These are phyloP conservation scores for Ypsolopha sequella DNA, from an alignment of 2,888 invertebrate genomes.

Conservation along the genomic window DNA sequence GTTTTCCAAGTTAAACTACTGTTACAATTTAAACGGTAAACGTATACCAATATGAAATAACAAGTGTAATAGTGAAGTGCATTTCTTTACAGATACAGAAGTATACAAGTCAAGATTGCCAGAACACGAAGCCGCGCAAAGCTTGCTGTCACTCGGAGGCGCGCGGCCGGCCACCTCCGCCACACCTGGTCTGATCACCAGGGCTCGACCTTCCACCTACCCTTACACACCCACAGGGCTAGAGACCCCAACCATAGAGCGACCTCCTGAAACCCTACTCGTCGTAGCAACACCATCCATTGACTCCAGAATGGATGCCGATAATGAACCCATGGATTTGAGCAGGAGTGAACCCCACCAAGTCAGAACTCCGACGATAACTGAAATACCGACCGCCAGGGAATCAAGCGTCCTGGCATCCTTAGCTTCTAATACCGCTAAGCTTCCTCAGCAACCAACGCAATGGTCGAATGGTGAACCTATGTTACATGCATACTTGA, in stretches of 20 bases:
- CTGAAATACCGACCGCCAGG: conserved; percentile 73
- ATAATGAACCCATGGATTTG: conserved; percentile 67
- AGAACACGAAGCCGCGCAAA: conserved; percentile 89
- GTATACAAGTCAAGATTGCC: conserved; percentile 78
- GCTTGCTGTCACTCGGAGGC: conserved; percentile 81
- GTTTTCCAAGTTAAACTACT: too few relatives aligned
- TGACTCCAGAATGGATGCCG: conserved; percentile 45
- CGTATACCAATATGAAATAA: too few relatives aligned
- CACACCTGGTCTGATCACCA: conserved; percentile 69
- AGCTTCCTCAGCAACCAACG: conserved; percentile 67
- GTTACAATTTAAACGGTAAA: too few relatives aligned
- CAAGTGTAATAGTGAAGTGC: too few relatives aligned
- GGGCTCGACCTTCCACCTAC: conserved; percentile 76
- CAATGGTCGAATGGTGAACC: conserved; percentile 73
- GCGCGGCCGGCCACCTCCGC: conserved; percentile 62
- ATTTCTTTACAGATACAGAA: conserved; percentile 66
- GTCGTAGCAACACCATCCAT: conserved; percentile 23
- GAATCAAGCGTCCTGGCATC: conserved; percentile 74
- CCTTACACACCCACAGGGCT: conserved; percentile 69
- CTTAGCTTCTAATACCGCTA: conserved; percentile 73
- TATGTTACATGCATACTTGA: conserved; percentile 79
- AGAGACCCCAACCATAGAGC: conserved; percentile 31
- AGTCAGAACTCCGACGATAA: conserved; percentile 27
- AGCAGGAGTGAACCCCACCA: conserved; percentile 51
- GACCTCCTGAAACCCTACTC: conserved; percentile 34